phyloP scores from a whole-genome alignment of 2,113 vertebrate species.

The Pangasianodon gigas region DNA sequence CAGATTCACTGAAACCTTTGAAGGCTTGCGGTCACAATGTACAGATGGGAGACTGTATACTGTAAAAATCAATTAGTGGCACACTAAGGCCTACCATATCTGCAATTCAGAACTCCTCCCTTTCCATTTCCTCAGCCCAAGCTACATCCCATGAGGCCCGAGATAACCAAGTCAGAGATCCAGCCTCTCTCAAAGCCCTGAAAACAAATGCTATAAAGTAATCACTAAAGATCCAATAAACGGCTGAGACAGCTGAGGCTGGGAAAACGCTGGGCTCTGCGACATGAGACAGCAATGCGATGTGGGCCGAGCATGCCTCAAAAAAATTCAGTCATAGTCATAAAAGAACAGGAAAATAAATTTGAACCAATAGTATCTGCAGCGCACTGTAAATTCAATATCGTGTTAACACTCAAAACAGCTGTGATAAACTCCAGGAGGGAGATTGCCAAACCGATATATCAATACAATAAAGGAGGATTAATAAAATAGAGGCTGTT shows the following conservation, averaged over 20 bases:
- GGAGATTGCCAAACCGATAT: constrained; percentile 36
- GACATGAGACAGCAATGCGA: constrained; percentile 22
- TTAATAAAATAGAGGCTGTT: constrained; percentile 32
- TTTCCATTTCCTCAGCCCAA: constrained; percentile 25
- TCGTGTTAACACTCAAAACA: constrained; percentile 41
- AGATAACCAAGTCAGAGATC: constrained; percentile 60
- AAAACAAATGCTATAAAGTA: constrained; percentile 60
- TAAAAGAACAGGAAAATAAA: constrained; percentile 47
- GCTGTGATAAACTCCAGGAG: background rate
- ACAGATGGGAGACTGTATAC: constrained; percentile 52
- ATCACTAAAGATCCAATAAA: constrained; percentile 67
- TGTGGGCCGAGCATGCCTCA: constrained; percentile 22
- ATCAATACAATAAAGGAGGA: constrained; percentile 44
- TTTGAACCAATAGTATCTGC: constrained; percentile 25
- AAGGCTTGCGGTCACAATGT: constrained; percentile 60
- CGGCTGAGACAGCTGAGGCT: constrained; percentile 46
- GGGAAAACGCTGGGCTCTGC: background rate
- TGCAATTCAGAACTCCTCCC: constrained; percentile 6
- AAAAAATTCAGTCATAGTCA: constrained; percentile 51
- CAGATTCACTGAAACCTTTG: constrained; percentile 39
- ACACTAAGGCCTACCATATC: constrained; percentile 54
- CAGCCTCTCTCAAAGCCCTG: constrained; percentile 55
- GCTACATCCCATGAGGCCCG: constrained; percentile 44
- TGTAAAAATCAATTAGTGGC: constrained; percentile 56
- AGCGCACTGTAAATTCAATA: constrained; percentile 42